Evolutionary conservation across 2,797 vertebrate genomes (phyloP), one percentile per base, ranked within the genome.

Genomic region (Parambassis ranga): DNA sequence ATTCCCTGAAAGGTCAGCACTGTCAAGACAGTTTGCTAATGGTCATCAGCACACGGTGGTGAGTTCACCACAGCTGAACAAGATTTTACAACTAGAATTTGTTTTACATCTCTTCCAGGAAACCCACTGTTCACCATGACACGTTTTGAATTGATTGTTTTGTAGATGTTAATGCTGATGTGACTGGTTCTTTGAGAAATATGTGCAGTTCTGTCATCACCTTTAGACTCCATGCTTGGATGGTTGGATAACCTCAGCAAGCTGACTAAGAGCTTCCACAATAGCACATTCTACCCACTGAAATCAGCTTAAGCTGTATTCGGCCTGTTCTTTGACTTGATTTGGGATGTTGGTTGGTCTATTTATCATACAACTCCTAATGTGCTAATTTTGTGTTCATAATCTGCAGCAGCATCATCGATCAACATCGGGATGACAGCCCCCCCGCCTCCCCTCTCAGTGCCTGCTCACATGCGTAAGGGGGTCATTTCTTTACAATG

Each of bases 361-460:
- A 87, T 93, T 95, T 94, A 94, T 94, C 89, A 91, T 92, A 88
- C 91, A 89, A 93, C 92, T 87, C 87, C 90, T 92, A 88, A 90
- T 90, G 87, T 92, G 85, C 87, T 91, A 93, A 93, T 94, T 91
- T 92, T 90, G 85, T 92, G 92, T 94, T 95, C 89, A 92, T 95
- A 93, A 95, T 93, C 93, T 89, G 86, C 86, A 52, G 71, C 87
- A 90, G 90, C 46, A 69, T 92, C 94, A 96, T 98, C 93, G 89
- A 96, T 98, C 96, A 98, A 58, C 92, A 93, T 94, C 88, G 94
- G 83, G 91, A 91, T 95, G 95, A 95, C 94, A 93, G 68, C 49
- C 71, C 75, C 66, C 80, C 79, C 58, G 1, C 60, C 55, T 32
- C 63, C 64, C 51, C 61, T 73, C 77, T 61, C 64, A 39, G 69